Conservation (phyloP, 2,888 invertebrate species). For the Thymelicus sylvestris region DNA sequence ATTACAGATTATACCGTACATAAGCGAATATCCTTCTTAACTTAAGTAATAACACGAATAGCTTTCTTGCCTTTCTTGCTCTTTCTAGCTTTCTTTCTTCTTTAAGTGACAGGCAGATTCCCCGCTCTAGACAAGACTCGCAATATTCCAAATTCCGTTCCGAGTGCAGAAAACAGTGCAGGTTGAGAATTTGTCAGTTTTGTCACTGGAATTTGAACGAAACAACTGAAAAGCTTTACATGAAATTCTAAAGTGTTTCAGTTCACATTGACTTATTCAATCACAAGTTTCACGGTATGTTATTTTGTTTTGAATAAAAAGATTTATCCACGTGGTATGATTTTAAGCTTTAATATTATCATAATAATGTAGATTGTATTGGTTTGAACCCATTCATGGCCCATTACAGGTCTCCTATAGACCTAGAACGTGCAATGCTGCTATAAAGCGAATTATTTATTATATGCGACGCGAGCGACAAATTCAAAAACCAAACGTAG, state of each 20-base stretch:
- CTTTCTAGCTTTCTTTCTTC: neutral
- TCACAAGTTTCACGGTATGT: too few relatives aligned
- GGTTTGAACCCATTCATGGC: too few relatives aligned
- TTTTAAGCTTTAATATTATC: too few relatives aligned
- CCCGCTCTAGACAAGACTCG: slow-evolving; percentile 23
- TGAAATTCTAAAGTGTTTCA: slow-evolving; percentile 21
- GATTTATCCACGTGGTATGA: too few relatives aligned
- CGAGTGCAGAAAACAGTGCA: slow-evolving; percentile 33
- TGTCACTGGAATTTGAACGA: slow-evolving; percentile 23
- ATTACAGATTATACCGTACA: too few relatives aligned
- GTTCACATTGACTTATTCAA: neutral
- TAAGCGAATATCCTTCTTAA: neutral
- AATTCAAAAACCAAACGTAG: too few relatives aligned
- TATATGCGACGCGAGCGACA: too few relatives aligned
- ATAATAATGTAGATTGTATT: too few relatives aligned
- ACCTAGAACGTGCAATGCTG: too few relatives aligned
- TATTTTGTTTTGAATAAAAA: too few relatives aligned
- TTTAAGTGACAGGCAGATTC: slow-evolving; percentile 31
- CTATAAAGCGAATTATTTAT: too few relatives aligned
- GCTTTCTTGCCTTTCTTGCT: slow-evolving; percentile 12
- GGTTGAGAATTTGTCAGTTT: slow-evolving; percentile 24
- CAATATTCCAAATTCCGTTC: slow-evolving; percentile 31
- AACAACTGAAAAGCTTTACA: slow-evolving; percentile 21
- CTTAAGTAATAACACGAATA: neutral
- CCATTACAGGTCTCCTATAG: too few relatives aligned